A percentile compares a stretch with the other conserved stretches of the same genome.
These are phyloP conservation scores for Periophthalmus magnuspinnatus DNA, from an alignment of 2,797 vertebrate genomes.

Conservation along the genomic window DNA sequence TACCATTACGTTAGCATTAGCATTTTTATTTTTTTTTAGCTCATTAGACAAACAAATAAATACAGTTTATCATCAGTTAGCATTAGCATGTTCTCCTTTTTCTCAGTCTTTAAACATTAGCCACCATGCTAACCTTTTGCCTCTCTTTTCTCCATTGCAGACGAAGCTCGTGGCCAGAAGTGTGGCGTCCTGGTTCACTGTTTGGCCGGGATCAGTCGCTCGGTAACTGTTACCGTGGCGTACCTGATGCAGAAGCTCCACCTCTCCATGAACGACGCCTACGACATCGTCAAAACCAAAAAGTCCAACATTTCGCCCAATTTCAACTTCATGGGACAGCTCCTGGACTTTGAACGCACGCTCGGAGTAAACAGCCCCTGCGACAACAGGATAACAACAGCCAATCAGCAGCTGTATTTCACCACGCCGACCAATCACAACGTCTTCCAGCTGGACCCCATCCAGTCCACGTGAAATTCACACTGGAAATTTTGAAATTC, in stretches of 20 bases:
- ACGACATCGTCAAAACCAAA: conserved; percentile 96
- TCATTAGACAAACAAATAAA: too few species aligned
- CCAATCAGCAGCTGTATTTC: conserved; percentile 81
- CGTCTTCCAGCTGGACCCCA: conserved; percentile 89
- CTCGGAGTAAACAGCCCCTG: conserved; percentile 90
- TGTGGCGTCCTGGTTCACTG: conserved; percentile 94
- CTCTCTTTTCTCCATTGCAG: conserved; percentile 57
- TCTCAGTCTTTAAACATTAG: neutral
- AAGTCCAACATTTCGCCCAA: conserved; percentile 98
- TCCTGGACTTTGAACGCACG: conserved; percentile 95
- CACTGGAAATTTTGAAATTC: neutral
- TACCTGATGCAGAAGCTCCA: conserved; percentile 97
- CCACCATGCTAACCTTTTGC: conserved; percentile 43
- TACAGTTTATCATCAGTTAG: neutral
- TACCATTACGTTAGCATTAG: neutral
- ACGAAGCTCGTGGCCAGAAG: conserved; percentile 91
- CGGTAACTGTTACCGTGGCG: conserved; percentile 93
- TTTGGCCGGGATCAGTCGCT: conserved; percentile 94
- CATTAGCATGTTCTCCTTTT: neutral
- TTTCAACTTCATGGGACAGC: conserved; percentile 98
- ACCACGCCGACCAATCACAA: conserved; percentile 93
- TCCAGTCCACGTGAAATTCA: conserved; percentile 87
- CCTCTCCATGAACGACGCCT: conserved; percentile 93
- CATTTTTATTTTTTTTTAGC: too few species aligned
- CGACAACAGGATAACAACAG: conserved; percentile 76